Percentiles rank a stretch among this genome's conserved stretches.
These are phyloP conservation scores for Bemisia tabaci DNA, from an alignment of 1,140 invertebrate species.

Conservation along the genomic window DNA sequence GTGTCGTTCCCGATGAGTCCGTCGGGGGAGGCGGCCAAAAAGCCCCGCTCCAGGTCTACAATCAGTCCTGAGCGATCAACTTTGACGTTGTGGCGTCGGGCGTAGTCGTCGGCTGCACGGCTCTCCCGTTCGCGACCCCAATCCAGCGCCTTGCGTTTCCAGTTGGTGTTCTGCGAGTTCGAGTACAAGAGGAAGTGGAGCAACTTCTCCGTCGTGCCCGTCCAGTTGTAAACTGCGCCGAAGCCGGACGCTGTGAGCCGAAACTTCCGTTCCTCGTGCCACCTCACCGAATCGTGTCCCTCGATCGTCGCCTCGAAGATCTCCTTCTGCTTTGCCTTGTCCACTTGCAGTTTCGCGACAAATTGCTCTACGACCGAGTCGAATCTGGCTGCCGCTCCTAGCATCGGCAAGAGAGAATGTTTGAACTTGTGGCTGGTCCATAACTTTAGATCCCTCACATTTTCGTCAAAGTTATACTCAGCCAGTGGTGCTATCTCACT, in stretches of 20 bases:
- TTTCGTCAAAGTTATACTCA: too few species aligned
- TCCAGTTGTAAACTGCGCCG: neutral
- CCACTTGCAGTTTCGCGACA: neutral
- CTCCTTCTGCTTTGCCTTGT: neutral
- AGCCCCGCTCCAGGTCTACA: neutral
- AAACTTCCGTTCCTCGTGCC: neutral
- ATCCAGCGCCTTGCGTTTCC: neutral
- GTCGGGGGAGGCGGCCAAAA: slow-evolving; percentile 3
- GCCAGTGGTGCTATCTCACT: too few species aligned
- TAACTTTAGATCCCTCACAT: too few species aligned
- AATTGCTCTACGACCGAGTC: neutral
- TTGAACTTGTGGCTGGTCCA: too few species aligned
- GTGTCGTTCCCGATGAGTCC: slow-evolving; percentile 1
- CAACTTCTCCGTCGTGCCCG: neutral
- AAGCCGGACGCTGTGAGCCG: neutral
- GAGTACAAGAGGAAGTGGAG: neutral
- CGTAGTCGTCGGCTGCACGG: neutral
- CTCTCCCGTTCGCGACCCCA: neutral
- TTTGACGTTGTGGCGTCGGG: neutral
- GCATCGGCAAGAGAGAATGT: too few species aligned
- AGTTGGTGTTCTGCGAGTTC: neutral
- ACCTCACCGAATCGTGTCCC: neutral
- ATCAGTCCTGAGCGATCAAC: neutral
- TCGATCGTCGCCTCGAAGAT: neutral
- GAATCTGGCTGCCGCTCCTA: neutral